Base-by-base conservation (phyloP, 2,888 invertebrate species). In the Rhagium mordax region DNA sequence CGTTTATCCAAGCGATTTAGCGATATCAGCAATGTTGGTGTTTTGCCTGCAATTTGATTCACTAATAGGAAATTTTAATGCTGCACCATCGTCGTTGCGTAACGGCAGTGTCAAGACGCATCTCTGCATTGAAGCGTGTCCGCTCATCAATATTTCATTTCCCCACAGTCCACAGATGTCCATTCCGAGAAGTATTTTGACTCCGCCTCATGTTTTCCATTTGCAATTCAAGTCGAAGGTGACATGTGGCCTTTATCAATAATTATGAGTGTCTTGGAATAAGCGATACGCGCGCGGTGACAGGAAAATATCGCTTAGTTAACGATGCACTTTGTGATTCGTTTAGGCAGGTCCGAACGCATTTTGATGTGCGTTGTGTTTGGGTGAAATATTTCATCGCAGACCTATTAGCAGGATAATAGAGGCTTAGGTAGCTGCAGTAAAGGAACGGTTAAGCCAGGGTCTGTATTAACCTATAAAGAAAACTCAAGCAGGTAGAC, bases 101-200 rank as follows among this genome's bases (percentile, higher is more conserved):
- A 41, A 41, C 41, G 41, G 41, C 41, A n/a, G 3, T 41, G 41
- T 41, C n/a, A n/a, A 41, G n/a, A n/a, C 21, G 8, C 53, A 53
- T 53, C 10, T 21, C 41, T 41, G n/a, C 41, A 41, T 41, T 41
- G 41, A 41, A 41, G 41, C n/a, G 2, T 2, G 5, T 15, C 55
- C 55, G 55, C 24, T n/a, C 55, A 55, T 55, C 27, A 55, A 55
- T 55, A 55, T 21, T 48, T 62, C 18, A 62, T 21, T 47, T 62
- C 47, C 15, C 13, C 62, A 47, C 20, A 62, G n/a, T n/a, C n/a
- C n/a, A n/a, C n/a, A 13, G 21, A 47, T 62, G 15, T 3, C 49
- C 47, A 48, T 48, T 49, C 49, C 48, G 15, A 62, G 21, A 62
- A 62, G 62, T 48, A 21, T 62, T 16, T 62, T 62, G 62, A 62